Conservation (phyloP, 2,113 vertebrate genomes). For the Labeo catla region DNA sequence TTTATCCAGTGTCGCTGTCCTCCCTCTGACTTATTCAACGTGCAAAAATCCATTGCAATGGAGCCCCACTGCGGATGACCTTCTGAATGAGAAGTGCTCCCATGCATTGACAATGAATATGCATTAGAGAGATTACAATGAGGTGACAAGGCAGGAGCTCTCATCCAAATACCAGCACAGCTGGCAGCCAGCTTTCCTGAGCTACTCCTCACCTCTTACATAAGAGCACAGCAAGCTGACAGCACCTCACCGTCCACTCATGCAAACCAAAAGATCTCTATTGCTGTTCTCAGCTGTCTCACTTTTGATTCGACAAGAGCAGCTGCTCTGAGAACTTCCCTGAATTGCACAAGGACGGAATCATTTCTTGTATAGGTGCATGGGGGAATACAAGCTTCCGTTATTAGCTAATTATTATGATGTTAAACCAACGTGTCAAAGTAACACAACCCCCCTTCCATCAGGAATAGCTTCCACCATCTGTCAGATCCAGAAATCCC, state of each 20-base stretch:
- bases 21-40: constrained; percentile 31
- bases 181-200: constrained; percentile 68
- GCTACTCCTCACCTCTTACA: constrained; percentile 67
- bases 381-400: constrained; percentile 33
- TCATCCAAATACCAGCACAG: constrained; percentile 67
- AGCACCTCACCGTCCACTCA: constrained; percentile 43
- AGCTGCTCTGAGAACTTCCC: constrained; percentile 7
- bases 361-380: constrained; percentile 46
- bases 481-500: constrained; percentile 72
- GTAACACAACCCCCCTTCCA: constrained; percentile 41
- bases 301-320: constrained; percentile 15
- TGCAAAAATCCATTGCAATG: constrained; percentile 39
- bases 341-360: constrained; percentile 43
- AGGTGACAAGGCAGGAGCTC: constrained; percentile 71
- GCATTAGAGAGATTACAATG: constrained; percentile 71
- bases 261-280: constrained; percentile 49
- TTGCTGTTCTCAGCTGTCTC: constrained; percentile 33
- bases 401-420: constrained; percentile 68
- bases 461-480: constrained; percentile 70
- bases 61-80: constrained; percentile 60
- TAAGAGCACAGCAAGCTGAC: constrained; percentile 59
- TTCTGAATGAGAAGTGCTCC: constrained; percentile 68
- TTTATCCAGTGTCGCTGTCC: constrained; percentile 47
- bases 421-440: constrained; percentile 42
- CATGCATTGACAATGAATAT: constrained; percentile 71